Base-by-base conservation (phyloP, 2,797 vertebrate genomes). In the Peromyscus eremicus region DNA sequence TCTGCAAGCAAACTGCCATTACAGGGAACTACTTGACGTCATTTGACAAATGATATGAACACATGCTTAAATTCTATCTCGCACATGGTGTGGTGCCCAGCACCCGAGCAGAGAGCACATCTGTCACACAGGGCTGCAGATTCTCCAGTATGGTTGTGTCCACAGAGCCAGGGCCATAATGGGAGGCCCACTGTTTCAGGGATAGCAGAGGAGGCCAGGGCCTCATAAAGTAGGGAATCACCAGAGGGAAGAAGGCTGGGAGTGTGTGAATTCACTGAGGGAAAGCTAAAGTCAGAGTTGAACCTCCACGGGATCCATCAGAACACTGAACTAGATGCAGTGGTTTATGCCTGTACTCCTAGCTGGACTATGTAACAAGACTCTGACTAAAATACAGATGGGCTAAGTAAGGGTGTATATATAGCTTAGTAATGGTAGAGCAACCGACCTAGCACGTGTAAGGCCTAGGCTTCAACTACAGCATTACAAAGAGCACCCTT, bases 161-260 rank as follows among this genome's bases (percentile, higher is more conserved):
- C 29, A 62, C 87, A 89, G 21, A 14, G 32, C 40, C 21, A 66
- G 46, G 57, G 21, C 87, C 40, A 46, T 16, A 52, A 73, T 64
- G 40, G 73, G 88, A 77, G 8, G 25, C 76, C 66, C 79, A 57
- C 11, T 57, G 55, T 46, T 86, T 46, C 64, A 52, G 43, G 46
- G 17, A 52, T 4, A 25, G n/a, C 16, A 57, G 70, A 75, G 70
- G 27, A 40, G 12, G 17, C 66, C 66, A 57, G 52, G 19, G 40
- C 7, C 64, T n/a, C 37, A 17, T 27, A 21, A 80, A 68, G 32
- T 8, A 1, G 14, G 27, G 27, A 62, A 27, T 8, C 2, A 32
- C 34, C 17, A 77, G 19, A n/a, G 46, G 2, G 16, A 52, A 85
- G 55, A 0, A 0, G 2, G 6, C 27, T 6, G 6, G 34, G 49